phyloP scores from a whole-genome alignment of 2,888 invertebrate genomes.

The Cremastobaeus sp. region DNA sequence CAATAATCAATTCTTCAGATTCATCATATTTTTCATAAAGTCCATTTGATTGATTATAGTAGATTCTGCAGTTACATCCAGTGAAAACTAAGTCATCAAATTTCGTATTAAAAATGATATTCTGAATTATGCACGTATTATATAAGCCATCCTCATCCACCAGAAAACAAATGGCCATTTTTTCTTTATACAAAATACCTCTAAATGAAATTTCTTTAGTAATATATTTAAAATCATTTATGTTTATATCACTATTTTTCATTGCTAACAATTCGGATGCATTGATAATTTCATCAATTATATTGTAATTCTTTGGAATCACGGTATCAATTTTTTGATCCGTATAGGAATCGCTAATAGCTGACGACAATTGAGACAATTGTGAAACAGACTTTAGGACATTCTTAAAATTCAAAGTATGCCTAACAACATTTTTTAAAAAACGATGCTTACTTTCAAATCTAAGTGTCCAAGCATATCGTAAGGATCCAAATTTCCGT shows the following conservation, averaged over 20 bases:
- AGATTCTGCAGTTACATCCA: slow-evolving; percentile 29
- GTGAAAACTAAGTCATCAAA: slow-evolving; percentile 21
- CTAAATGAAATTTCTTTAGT: slow-evolving; percentile 11
- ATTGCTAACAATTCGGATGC: slow-evolving; percentile 17
- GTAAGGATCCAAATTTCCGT: slow-evolving; percentile 53
- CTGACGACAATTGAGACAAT: slow-evolving; percentile 45
- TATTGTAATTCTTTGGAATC: slow-evolving; percentile 4
- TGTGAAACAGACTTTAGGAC: slow-evolving; percentile 37
- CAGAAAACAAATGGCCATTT: slow-evolving; percentile 18
- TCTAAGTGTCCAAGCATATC: slow-evolving; percentile 56
- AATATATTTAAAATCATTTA: slow-evolving; percentile 14
- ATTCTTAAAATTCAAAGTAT: slow-evolving; percentile 63
- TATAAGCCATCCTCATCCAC: slow-evolving; percentile 18
- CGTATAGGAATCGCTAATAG: slow-evolving; percentile 6
- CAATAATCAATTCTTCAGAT: slow-evolving; percentile 4
- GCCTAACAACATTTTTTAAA: slow-evolving; percentile 60
- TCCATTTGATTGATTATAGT: slow-evolving; percentile 9
- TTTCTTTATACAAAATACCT: slow-evolving; percentile 7
- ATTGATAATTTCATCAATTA: slow-evolving; percentile 6
- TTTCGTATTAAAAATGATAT: slow-evolving; percentile 11
- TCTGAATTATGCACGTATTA: slow-evolving; percentile 18
- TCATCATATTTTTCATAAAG: slow-evolving; percentile 5
- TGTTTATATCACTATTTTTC: slow-evolving; percentile 2
- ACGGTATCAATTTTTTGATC: slow-evolving; percentile 25
- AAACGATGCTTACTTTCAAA: slow-evolving; percentile 64